phyloP scores from a whole-genome alignment of 2,888 invertebrate species.

The Mythimna impura region DNA sequence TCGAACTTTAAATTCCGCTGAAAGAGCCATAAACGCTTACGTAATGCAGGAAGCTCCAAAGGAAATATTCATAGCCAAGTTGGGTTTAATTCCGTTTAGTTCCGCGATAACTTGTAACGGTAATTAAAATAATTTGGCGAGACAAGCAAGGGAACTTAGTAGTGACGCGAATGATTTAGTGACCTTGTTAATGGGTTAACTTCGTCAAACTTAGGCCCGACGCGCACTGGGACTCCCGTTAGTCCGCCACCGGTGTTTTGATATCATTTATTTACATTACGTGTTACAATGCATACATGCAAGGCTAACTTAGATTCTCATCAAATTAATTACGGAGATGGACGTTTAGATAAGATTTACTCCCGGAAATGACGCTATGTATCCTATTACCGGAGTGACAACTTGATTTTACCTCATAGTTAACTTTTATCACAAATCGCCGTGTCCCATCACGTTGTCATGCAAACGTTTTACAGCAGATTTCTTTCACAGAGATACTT shows the following conservation, averaged over 20 bases:
- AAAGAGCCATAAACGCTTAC: conserved; percentile 43
- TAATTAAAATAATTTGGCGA: conserved; percentile 83
- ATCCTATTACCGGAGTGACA: conserved; percentile 31
- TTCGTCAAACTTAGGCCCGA: conserved; percentile 81
- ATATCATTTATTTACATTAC: conserved; percentile 65
- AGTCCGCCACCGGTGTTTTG: conserved; percentile 69
- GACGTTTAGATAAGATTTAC: conserved; percentile 18
- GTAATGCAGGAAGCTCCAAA: conserved; percentile 34
- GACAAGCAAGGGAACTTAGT: conserved; percentile 77
- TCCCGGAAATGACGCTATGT: conserved; percentile 32
- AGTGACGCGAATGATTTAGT: conserved; percentile 86
- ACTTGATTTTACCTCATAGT: conserved; percentile 36
- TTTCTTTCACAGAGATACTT: conserved; percentile 50
- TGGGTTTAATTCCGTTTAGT: conserved; percentile 63
- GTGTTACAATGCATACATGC: conserved; percentile 29
- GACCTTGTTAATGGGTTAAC: conserved; percentile 85
- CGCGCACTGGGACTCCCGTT: conserved; percentile 71
- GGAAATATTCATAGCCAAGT: conserved; percentile 62
- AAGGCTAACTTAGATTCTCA: conserved; percentile 13
- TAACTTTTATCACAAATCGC: conserved; percentile 42
- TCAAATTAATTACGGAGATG: conserved; percentile 34
- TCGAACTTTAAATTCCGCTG: conserved; percentile 53
- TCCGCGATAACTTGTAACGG: conserved; percentile 70
- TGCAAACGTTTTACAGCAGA: conserved; percentile 49
- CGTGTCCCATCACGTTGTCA: conserved; percentile 36